phyloP scores from a whole-genome alignment of 2,113 vertebrate genomes.

The Numenius arquata region DNA sequence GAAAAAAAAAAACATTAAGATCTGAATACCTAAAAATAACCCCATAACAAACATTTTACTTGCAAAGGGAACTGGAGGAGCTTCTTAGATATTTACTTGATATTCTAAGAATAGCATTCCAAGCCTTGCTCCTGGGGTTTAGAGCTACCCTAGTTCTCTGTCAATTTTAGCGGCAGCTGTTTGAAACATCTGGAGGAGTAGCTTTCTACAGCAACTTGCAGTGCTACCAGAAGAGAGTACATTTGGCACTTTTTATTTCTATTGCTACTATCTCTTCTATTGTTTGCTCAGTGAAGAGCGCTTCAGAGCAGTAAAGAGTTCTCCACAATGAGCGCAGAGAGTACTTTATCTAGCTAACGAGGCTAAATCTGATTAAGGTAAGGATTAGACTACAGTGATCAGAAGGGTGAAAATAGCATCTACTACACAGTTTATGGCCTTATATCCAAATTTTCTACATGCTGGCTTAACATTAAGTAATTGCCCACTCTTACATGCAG shows the following conservation, averaged over 20 bases:
- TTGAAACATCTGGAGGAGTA: neutral
- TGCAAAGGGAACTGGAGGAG: neutral
- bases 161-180: neutral
- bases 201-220: neutral
- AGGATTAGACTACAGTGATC: slow-evolving; percentile 11
- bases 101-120: slow-evolving; percentile 25
- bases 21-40: neutral
- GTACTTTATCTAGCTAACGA: too few species aligned
- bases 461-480: neutral
- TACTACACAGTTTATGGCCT: neutral
- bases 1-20: neutral
- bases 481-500: neutral
- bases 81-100: neutral
- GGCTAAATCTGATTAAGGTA: too few species aligned
- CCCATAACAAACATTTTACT: neutral
- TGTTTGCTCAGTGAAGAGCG: neutral
- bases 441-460: neutral
- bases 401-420: slow-evolving; percentile 16
- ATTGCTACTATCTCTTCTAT: neutral
- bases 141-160: neutral
- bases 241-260: neutral
- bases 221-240: neutral
- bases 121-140: neutral
- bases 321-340: neutral
- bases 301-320: neutral